Percentiles rank a stretch among this genome's conserved stretches.
Evolutionary conservation across 2,888 invertebrate species (phyloP).

Genomic region (Agapostemon virescens): DNA sequence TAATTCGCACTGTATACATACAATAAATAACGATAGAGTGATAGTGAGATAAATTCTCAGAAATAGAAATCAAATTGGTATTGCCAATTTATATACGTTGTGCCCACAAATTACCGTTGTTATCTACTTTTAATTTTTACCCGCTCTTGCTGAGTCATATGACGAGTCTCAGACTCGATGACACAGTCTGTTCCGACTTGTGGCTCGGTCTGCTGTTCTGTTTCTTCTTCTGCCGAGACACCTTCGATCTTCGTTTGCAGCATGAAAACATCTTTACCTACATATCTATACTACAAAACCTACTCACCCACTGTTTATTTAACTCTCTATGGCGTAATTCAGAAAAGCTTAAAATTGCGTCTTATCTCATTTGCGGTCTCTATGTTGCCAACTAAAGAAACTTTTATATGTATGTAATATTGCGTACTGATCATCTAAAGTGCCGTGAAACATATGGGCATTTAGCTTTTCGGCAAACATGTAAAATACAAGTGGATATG

Average conservation of each 20-base stretch:
- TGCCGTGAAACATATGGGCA: constrained; percentile 65
- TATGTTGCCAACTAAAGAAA: constrained; percentile 67
- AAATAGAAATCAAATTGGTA: constrained; percentile 50
- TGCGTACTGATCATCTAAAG: constrained; percentile 69
- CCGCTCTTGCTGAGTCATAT: constrained; percentile 77
- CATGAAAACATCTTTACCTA: constrained; percentile 80
- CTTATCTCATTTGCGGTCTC: constrained; percentile 47
- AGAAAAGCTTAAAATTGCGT: constrained; percentile 49
- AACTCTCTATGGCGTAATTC: constrained; percentile 58
- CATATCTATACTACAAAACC: constrained; percentile 78
- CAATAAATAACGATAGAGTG: constrained; percentile 41
- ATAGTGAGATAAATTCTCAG: constrained; percentile 41
- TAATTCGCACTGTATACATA: constrained; percentile 1
- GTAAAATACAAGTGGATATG: constrained; percentile 36
- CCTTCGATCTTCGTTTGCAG: constrained; percentile 78
- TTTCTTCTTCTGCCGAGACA: constrained; percentile 70
- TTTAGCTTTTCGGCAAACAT: constrained; percentile 59
- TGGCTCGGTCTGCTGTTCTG: constrained; percentile 71
- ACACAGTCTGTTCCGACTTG: constrained; percentile 71
- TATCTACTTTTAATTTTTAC: constrained; percentile 74
- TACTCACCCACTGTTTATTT: constrained; percentile 73
- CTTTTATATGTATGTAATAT: constrained; percentile 41
- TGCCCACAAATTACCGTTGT: constrained; percentile 64
- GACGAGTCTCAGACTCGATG: constrained; percentile 73
- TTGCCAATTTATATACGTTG: constrained; percentile 66